Base-by-base conservation (phyloP, 2,113 vertebrate species). In the Datnioides undecimradiatus region DNA sequence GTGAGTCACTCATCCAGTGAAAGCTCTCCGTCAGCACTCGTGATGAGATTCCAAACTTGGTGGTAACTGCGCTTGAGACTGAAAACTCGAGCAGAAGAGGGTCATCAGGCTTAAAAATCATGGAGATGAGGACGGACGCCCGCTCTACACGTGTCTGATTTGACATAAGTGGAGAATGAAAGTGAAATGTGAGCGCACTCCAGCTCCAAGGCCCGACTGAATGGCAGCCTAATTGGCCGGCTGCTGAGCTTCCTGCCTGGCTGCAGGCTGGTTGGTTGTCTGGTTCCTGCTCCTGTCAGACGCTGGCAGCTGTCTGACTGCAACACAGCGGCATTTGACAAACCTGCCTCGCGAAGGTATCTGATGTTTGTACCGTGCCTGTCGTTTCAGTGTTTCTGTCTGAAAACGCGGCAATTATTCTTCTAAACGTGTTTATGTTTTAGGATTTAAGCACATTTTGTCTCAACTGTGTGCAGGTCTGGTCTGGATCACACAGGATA, bases 221-320 rank as follows among this genome's bases (percentile, higher is more conserved):
- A 33, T 7, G 38, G 34, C 41, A 46, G 74, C 29, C 74, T 73
- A 67, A 73, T 67, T 62, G 73, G 59, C 52, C 25, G 63, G 43
- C 62, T 64, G 78, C 29, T 54, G 63, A 29, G 34, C 29, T 46
- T 59, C 46, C 71, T 29, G n/a, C 7, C n/a, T 54, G 57, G 36
- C 77, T 79, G 65, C 62, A 25, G 67, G 14, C 51, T 52, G 40
- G n/a, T 29, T 43, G 65, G 51, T 41, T 46, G 52, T 72, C 43
- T 14, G 65, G 1, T 73, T 73, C 59, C 52, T 74, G 41, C 41
- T 70, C 38, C 31, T 5, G 31, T 68, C 69, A 17, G 45, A 43
- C 11, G 52, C 29, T 71, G 80, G 27, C 59, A 57, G 57, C 36
- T 66, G n/a, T 51, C 33, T 62, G 48, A 66, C 27, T 23, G 6